phyloP scores from a whole-genome alignment of 2,888 invertebrate genomes.

The Eretmocerus hayati region DNA sequence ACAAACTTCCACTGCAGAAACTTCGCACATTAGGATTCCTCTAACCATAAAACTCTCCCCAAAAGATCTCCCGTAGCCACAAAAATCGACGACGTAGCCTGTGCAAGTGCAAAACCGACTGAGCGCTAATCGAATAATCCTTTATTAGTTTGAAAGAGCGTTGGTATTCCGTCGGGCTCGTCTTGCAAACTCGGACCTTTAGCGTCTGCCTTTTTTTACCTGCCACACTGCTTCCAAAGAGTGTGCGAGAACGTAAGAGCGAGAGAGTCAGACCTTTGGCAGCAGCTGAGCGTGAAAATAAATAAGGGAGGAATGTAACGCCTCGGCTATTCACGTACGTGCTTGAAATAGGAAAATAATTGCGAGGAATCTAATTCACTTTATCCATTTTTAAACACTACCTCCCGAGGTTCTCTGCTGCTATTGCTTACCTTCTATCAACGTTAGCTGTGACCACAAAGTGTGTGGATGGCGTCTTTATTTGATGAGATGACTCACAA shows the following conservation, averaged over 20 bases:
- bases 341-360: conserved; percentile 21
- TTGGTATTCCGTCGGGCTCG: conserved; percentile 17
- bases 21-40: too few relatives aligned
- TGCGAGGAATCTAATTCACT: conserved; percentile 22
- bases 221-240: background rate
- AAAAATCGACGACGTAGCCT: too few relatives aligned
- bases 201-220: background rate
- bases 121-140: conserved; percentile 23
- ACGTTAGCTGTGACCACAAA: too few relatives aligned
- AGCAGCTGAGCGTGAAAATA: conserved; percentile 16
- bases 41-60: too few relatives aligned
- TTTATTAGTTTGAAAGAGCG: conserved; percentile 16
- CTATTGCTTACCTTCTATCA: too few relatives aligned
- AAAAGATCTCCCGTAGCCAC: too few relatives aligned
- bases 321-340: conserved; percentile 16
- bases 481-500: too few relatives aligned
- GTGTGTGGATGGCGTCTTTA: too few relatives aligned
- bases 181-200: conserved; percentile 3
- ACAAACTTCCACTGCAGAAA: too few relatives aligned
- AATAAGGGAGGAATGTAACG: conserved; percentile 18
- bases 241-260: conserved; percentile 9
- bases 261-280: conserved; percentile 18
- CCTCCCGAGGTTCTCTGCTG: too few relatives aligned
- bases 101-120: background rate
- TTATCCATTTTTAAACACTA: conserved; percentile 22